Evolutionary conservation across 1,140 invertebrate genomes (phyloP).

Genomic region (Drosophila rufa): DNA sequence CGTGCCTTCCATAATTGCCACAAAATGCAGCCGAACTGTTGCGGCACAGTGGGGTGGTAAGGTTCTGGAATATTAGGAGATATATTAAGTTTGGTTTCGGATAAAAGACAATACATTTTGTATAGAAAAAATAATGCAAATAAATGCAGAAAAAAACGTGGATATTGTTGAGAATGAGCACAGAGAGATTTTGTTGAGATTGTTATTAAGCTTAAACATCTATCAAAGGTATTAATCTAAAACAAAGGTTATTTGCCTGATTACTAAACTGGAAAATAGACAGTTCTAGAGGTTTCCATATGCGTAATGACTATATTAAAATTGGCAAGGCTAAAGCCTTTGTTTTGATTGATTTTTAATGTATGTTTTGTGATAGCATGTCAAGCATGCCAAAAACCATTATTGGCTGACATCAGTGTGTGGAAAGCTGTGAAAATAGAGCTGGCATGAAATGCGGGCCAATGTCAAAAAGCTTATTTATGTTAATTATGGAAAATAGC

Average conservation of each 20-base stretch:
- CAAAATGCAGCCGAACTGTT: background rate
- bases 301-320: conserved; percentile 4
- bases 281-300: background rate
- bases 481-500: conserved; percentile 10
- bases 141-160: background rate
- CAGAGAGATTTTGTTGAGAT: background rate
- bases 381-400: conserved; percentile 35
- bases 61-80: background rate
- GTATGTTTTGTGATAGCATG: conserved; percentile 7
- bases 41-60: background rate
- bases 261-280: background rate
- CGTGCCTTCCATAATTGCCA: conserved; percentile 46
- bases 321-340: conserved; percentile 7
- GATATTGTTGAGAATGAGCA: background rate
- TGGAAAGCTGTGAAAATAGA: conserved; percentile 18
- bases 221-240: background rate
- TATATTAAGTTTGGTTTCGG: background rate
- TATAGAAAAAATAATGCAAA: background rate
- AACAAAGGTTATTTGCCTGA: background rate
- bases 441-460: conserved; percentile 16
- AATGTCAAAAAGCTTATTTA: conserved; percentile 2
- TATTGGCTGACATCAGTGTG: conserved; percentile 11
- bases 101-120: too few species aligned
- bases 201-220: background rate
- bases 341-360: conserved; percentile 30